Base-by-base conservation (phyloP, 2,113 vertebrate species). In the Clarias macrocephalus region DNA sequence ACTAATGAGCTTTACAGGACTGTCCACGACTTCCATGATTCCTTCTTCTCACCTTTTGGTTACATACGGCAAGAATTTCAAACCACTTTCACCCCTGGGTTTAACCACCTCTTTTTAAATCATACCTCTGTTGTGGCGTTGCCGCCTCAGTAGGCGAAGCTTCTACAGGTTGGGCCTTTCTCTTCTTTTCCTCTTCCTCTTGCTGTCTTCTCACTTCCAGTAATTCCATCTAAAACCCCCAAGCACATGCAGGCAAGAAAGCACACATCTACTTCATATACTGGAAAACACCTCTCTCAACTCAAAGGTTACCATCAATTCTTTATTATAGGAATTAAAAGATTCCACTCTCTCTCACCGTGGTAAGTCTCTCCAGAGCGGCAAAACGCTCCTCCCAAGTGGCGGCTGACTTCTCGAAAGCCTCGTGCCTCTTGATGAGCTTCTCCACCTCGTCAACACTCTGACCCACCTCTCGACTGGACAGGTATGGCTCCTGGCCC, bases 311-410 rank as follows among this genome's bases (percentile, higher is more conserved):
- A 2, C 7, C 1, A 21, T 80, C 7, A 3, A 0, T 42, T 82
- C 19, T n/a, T 16, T 12, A 25, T 30, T 15, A 42, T 37, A 65
- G 33, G n/a, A 11, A 65, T 4, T 82, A 13, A 52, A 28, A 3
- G 23, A 30, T 30, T 52, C 16, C 21, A 5, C 52, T 75, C 63
- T 48, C 16, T 66, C 96, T 93, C 85, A 99, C 98, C 88, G 98
- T 99, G 0, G 98, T 99, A 92, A 99, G 95, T 88, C 98, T 93
- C 90, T 99, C 98, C 92, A 99, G 93, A 0, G 97, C 98, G 0
- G 97, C 96, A 93, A 99, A 99, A 15, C 98, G 95, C 89, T 99
- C 98, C 6, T 99, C 98, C 98, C 98, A 99, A 70, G 97, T 99
- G 9, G 98, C 98, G 9, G 98, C 98, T 0, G 98, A 99, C 91